phyloP scores from a whole-genome alignment of 2,888 invertebrate species.

The Drosophila putrida region DNA sequence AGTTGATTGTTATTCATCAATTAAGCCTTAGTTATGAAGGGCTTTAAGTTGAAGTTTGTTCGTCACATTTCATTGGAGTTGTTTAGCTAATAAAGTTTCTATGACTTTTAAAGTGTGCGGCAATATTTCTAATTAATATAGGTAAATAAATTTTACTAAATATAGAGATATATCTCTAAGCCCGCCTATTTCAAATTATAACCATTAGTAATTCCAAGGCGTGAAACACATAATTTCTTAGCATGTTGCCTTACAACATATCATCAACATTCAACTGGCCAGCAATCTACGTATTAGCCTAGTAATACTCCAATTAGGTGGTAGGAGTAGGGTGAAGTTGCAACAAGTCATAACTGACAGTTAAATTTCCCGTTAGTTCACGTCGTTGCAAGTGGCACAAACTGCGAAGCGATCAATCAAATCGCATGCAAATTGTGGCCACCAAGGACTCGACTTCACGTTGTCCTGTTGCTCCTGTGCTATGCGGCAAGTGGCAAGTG shows the following conservation, averaged over 20 bases:
- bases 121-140: too few relatives aligned
- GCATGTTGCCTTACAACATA: background rate
- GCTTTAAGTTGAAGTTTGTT: background rate
- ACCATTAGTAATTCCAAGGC: background rate
- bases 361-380: slow-evolving; percentile 68
- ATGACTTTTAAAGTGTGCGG: too few relatives aligned
- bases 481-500: too few relatives aligned
- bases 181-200: background rate
- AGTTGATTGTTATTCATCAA: background rate
- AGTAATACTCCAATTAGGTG: slow-evolving; percentile 31
- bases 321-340: slow-evolving; percentile 21
- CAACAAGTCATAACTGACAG: slow-evolving; percentile 47
- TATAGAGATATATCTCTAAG: background rate
- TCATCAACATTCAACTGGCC: background rate
- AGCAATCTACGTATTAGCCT: slow-evolving; percentile 9
- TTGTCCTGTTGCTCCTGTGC: slow-evolving; percentile 12
- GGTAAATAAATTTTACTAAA: background rate
- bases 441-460: slow-evolving; percentile 27
- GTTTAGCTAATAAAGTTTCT: too few relatives aligned
- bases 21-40: background rate
- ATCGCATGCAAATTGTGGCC: slow-evolving; percentile 67
- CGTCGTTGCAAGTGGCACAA: slow-evolving; percentile 26
- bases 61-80: too few relatives aligned
- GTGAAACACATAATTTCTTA: background rate
- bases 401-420: slow-evolving; percentile 64